Percentiles rank a stretch among this genome's conserved stretches.
phyloP scores from a whole-genome alignment of 2,113 vertebrate species.

The Psittacus erithacus region DNA sequence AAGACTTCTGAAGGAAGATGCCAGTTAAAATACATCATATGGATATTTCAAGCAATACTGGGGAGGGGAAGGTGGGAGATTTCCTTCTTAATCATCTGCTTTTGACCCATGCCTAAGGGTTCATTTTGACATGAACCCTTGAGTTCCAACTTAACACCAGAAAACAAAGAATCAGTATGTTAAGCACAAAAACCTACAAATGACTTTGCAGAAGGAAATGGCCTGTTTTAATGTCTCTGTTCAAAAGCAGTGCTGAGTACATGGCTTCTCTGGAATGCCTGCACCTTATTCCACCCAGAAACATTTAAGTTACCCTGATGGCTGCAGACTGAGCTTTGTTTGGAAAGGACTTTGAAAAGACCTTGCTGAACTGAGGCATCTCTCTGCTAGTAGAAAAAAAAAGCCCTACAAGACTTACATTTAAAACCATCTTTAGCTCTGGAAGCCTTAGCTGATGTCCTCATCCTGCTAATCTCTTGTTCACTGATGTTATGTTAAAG shows the following conservation, averaged over 20 bases:
- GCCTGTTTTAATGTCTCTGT: rapidly evolving
- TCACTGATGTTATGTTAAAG: background rate
- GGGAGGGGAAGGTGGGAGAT: slow-evolving; percentile 11
- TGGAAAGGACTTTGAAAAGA: background rate
- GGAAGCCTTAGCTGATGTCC: background rate
- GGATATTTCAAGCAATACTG: background rate
- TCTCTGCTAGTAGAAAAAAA: background rate
- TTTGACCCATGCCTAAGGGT: background rate
- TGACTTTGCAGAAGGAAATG: background rate
- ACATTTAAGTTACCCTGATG: rapidly evolving
- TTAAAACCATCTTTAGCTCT: background rate
- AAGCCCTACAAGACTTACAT: rapidly evolving
- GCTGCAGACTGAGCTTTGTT: background rate
- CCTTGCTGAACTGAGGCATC: background rate
- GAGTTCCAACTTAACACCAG: background rate
- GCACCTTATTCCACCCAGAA: background rate
- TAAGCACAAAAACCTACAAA: rapidly evolving
- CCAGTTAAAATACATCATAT: background rate
- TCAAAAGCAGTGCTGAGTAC: background rate
- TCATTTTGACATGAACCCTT: background rate
- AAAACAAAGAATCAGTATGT: rapidly evolving
- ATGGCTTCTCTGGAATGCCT: rapidly evolving
- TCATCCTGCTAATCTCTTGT: rapidly evolving
- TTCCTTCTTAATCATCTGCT: background rate
- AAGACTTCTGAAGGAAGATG: background rate